Evolutionary conservation across 2,113 vertebrate genomes (phyloP).

Genomic region (Lophochroa leadbeateri): DNA sequence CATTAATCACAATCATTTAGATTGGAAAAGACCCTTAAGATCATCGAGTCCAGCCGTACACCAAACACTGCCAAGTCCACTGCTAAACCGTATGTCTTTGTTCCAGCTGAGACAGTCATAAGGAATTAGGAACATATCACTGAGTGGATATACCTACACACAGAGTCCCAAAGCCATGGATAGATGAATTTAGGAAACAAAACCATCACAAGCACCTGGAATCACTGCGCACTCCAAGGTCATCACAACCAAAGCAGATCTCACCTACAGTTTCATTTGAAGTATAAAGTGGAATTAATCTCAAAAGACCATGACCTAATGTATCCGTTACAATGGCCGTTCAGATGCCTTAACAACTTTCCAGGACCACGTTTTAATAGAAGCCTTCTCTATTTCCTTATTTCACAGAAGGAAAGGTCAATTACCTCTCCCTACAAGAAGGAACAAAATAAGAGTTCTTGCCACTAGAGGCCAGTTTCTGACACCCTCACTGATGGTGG

Average conservation of each 20-base stretch:
- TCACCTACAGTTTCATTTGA: neutral
- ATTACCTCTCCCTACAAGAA: neutral
- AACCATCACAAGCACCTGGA: neutral
- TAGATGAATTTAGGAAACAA: neutral
- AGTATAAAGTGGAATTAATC: neutral
- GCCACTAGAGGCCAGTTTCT: neutral
- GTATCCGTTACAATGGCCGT: neutral
- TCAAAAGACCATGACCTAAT: neutral
- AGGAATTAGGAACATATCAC: neutral
- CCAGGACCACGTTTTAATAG: neutral
- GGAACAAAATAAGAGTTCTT: neutral
- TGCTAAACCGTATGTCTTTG: neutral
- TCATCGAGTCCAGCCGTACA: neutral
- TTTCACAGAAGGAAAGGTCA: neutral
- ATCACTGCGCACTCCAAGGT: neutral
- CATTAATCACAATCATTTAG: neutral
- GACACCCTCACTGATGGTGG: neutral
- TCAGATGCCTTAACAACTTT: neutral
- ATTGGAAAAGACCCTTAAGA: neutral
- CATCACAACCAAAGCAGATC: neutral
- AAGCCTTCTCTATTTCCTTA: neutral
- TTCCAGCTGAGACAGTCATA: neutral
- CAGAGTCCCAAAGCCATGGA: neutral
- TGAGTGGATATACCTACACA: neutral
- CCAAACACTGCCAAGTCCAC: neutral